Evolutionary conservation across 2,888 invertebrate genomes (phyloP).

Genomic region (Apantesis nais): DNA sequence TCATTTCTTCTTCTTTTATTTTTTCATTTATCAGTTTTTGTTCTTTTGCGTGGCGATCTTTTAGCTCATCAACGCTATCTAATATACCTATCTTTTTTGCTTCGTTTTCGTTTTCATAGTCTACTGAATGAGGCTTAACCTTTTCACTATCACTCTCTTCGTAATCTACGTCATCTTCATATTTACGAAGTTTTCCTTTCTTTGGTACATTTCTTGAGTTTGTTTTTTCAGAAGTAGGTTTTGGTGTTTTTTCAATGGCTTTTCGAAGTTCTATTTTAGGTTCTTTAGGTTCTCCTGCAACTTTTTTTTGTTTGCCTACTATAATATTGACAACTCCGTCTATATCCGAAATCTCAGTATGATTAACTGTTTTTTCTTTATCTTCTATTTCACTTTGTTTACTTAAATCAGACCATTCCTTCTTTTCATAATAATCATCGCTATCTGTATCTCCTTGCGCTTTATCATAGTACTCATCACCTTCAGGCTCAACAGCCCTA

Average conservation of each 20-base stretch:
- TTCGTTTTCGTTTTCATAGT: slow-evolving; percentile 68
- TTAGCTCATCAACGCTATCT: slow-evolving; percentile 72
- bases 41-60: slow-evolving; percentile 72
- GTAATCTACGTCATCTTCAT: slow-evolving; percentile 60
- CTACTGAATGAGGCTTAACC: slow-evolving; percentile 45
- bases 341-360: slow-evolving; percentile 65
- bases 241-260: slow-evolving; percentile 11
- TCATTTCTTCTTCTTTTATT: slow-evolving; percentile 71
- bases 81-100: slow-evolving; percentile 71
- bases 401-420: slow-evolving; percentile 73
- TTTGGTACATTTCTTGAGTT: not conserved
- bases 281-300: slow-evolving; percentile 49
- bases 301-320: slow-evolving; percentile 52
- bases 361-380: slow-evolving; percentile 34
- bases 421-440: slow-evolving; percentile 76
- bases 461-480: slow-evolving; percentile 71
- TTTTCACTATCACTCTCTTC: slow-evolving; percentile 59
- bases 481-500: slow-evolving; percentile 66
- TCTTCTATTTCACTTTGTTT: slow-evolving; percentile 51
- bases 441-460: slow-evolving; percentile 66
- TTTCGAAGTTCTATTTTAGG: slow-evolving; percentile 17
- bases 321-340: slow-evolving; percentile 73
- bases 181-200: slow-evolving; percentile 19
- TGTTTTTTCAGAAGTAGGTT: not conserved
- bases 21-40: slow-evolving; percentile 71